Evolutionary conservation across 1,140 invertebrate species (phyloP).

Genomic region (Bacillus rossius): DNA sequence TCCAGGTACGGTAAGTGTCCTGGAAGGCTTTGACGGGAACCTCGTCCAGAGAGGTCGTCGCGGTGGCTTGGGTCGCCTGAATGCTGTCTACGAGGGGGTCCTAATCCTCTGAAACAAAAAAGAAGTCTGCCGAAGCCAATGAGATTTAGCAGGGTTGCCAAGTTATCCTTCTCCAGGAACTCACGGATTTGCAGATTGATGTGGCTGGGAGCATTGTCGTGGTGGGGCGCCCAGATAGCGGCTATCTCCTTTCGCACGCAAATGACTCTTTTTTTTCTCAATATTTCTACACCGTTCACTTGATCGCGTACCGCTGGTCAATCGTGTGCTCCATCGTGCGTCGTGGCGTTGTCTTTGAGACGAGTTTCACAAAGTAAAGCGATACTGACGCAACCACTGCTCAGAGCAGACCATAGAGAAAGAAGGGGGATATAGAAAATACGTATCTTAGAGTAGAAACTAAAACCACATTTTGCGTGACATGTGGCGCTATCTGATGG

Average conservation of each 20-base stretch:
- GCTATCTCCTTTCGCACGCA: background rate
- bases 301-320: too few species aligned
- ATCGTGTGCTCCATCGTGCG: too few species aligned
- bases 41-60: too few species aligned
- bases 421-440: too few species aligned
- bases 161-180: background rate
- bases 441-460: too few species aligned
- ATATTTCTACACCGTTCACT: too few species aligned
- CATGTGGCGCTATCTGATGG: too few species aligned
- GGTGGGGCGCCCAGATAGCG: background rate
- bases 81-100: background rate
- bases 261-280: conserved; percentile 5
- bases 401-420: too few species aligned
- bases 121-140: background rate
- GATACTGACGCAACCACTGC: too few species aligned
- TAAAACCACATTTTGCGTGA: too few species aligned
- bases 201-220: background rate
- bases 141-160: background rate
- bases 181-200: background rate
- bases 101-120: conserved; percentile 1
- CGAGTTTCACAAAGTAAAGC: too few species aligned
- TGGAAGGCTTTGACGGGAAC: background rate
- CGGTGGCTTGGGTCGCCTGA: background rate
- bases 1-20: conserved; percentile 6
- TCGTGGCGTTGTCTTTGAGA: too few species aligned